Conservation (phyloP, 2,113 vertebrate genomes). For the Empidonax traillii region DNA sequence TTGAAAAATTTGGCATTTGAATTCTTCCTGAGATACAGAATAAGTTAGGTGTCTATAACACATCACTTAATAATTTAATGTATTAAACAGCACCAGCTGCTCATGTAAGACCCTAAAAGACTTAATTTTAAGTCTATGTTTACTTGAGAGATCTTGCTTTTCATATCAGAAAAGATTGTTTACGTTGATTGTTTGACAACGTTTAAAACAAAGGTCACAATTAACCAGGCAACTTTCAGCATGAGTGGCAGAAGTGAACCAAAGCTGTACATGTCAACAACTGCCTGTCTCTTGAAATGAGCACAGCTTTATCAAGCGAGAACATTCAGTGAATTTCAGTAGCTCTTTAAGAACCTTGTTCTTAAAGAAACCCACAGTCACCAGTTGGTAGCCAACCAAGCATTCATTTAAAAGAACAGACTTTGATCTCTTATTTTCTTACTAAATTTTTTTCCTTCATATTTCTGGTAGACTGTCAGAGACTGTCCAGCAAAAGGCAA, state of each 20-base stretch:
- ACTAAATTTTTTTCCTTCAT: not conserved
- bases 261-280: not conserved
- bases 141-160: not conserved
- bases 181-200: not conserved
- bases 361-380: not conserved
- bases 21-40: not conserved
- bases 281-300: not conserved
- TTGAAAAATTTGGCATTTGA: not conserved
- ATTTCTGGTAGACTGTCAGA: conserved; percentile 67
- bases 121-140: not conserved
- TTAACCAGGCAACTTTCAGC: not conserved
- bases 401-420: not conserved
- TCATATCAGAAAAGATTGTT: not conserved
- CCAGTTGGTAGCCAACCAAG: not conserved
- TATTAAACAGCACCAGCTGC: not conserved
- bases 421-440: not conserved
- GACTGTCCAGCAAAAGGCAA: conserved; percentile 61
- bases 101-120: not conserved
- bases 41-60: not conserved
- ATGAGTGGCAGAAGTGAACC: not conserved
- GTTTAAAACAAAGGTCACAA: not conserved
- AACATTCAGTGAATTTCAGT: not conserved
- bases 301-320: not conserved
- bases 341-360: not conserved
- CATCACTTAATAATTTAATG: not conserved